These are phyloP conservation scores for Mimumesa dahlbomi DNA, from an alignment of 2,888 invertebrate species.

Conservation along the genomic window DNA sequence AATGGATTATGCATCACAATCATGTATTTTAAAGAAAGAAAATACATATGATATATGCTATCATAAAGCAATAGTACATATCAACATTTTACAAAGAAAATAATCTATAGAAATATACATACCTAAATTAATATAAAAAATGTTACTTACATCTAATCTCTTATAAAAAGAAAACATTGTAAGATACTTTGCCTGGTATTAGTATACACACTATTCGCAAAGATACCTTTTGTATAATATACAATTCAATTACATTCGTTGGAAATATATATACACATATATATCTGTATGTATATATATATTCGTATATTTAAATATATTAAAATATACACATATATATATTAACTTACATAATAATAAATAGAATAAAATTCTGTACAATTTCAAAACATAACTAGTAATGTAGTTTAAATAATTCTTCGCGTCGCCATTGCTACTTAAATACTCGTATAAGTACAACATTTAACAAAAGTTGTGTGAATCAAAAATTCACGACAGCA, in stretches of 20 bases:
- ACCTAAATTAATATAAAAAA: constrained; percentile 63
- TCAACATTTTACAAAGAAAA: constrained; percentile 57
- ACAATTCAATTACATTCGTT: constrained; percentile 39
- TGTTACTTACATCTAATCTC: constrained; percentile 43
- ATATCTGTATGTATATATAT: too few species aligned
- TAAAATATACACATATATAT: too few species aligned
- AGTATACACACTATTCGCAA: constrained; percentile 37
- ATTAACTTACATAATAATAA: constrained; percentile 57
- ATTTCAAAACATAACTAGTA: constrained; percentile 28
- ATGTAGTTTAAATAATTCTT: constrained; percentile 28
- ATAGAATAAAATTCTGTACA: constrained; percentile 66
- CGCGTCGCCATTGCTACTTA: constrained; percentile 29
- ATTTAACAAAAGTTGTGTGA: constrained; percentile 5
- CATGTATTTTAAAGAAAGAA: constrained; percentile 36
- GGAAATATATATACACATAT: too few species aligned
- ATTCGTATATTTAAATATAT: too few species aligned
- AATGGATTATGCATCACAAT: constrained; percentile 5
- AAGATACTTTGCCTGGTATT: constrained; percentile 52
- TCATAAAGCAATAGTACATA: constrained; percentile 30
- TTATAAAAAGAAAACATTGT: constrained; percentile 62
- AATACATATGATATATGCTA: constrained; percentile 19
- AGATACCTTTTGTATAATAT: constrained; percentile 31
- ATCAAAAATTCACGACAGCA: constrained; percentile 4
- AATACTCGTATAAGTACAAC: constrained; percentile 56
- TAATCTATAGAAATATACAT: constrained; percentile 27